phyloP scores from a whole-genome alignment of 2,888 invertebrate genomes.

The Dysmachus trigonus region DNA sequence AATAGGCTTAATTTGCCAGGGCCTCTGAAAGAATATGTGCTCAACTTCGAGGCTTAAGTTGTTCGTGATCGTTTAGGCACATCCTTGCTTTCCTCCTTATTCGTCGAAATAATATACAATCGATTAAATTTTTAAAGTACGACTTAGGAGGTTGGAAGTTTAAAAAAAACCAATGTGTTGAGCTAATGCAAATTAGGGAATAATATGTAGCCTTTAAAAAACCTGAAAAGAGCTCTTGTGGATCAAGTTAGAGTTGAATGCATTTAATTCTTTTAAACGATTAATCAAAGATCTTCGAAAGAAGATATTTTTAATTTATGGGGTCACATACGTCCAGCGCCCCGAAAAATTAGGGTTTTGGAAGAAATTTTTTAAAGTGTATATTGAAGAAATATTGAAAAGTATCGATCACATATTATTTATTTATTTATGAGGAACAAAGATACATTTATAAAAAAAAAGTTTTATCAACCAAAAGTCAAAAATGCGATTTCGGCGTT shows the following conservation, averaged over 20 bases:
- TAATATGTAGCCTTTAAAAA: neutral
- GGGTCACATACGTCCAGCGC: too few relatives aligned
- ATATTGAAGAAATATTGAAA: too few relatives aligned
- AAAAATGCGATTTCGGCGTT: too few relatives aligned
- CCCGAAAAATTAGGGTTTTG: too few relatives aligned
- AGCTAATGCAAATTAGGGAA: neutral
- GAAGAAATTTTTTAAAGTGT: too few relatives aligned
- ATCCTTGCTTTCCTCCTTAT: conserved; percentile 5
- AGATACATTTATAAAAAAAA: too few relatives aligned
- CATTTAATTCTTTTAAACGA: neutral
- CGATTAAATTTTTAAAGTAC: neutral
- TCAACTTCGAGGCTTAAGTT: conserved; percentile 70
- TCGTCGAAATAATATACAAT: neutral
- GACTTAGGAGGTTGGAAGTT: neutral
- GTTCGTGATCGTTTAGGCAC: neutral
- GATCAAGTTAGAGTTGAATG: neutral
- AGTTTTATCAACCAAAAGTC: too few relatives aligned
- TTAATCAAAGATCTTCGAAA: neutral
- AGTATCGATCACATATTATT: too few relatives aligned
- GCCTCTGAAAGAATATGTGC: conserved; percentile 74
- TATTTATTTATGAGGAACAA: too few relatives aligned
- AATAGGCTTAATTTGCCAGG: conserved; percentile 75
- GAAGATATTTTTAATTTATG: too few relatives aligned
- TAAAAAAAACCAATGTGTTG: neutral
- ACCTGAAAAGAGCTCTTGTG: neutral